Evolutionary conservation across 1,140 invertebrate genomes (phyloP).

Genomic region (Drosophila tsacasi): DNA sequence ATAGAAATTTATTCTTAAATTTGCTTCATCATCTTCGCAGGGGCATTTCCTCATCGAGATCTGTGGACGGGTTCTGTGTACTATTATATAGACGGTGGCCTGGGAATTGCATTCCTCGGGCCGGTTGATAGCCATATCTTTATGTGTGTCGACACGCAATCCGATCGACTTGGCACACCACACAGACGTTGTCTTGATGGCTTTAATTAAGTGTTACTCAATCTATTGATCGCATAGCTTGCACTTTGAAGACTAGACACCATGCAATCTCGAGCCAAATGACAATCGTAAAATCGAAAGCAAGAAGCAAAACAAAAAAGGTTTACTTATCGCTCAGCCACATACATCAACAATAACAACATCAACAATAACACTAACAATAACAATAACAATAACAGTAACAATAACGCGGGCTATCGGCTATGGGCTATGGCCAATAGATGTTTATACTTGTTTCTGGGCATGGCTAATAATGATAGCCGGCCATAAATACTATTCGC

Average conservation of each 20-base stretch:
- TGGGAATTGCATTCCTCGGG: slow-evolving; percentile 24
- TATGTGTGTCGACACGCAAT: slow-evolving; percentile 34
- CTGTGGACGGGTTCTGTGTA: slow-evolving; percentile 4
- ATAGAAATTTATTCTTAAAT: not conserved
- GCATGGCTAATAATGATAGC: slow-evolving; percentile 51
- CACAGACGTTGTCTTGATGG: slow-evolving; percentile 42
- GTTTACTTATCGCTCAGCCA: slow-evolving; percentile 47
- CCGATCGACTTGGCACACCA: slow-evolving; percentile 12
- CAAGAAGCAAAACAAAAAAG: slow-evolving; percentile 34
- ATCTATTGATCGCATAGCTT: slow-evolving; percentile 37
- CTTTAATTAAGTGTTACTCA: slow-evolving; percentile 65
- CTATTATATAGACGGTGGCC: not conserved
- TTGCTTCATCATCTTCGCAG: not conserved
- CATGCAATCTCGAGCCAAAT: slow-evolving; percentile 43
- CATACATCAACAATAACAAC: slow-evolving; percentile 9
- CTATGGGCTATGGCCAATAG: slow-evolving; percentile 39
- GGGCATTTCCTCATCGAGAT: slow-evolving; percentile 5
- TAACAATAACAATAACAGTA: slow-evolving; percentile 34
- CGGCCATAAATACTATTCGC: slow-evolving; percentile 55
- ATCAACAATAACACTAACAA: slow-evolving; percentile 6
- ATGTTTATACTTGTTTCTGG: slow-evolving; percentile 55
- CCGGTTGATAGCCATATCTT: slow-evolving; percentile 18
- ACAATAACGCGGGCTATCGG: slow-evolving; percentile 11
- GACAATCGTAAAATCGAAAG: slow-evolving; percentile 63
- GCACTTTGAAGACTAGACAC: slow-evolving; percentile 20